These are phyloP conservation scores for Stegodyphus dumicola DNA, from an alignment of 1,140 invertebrate species.

Conservation along the genomic window DNA sequence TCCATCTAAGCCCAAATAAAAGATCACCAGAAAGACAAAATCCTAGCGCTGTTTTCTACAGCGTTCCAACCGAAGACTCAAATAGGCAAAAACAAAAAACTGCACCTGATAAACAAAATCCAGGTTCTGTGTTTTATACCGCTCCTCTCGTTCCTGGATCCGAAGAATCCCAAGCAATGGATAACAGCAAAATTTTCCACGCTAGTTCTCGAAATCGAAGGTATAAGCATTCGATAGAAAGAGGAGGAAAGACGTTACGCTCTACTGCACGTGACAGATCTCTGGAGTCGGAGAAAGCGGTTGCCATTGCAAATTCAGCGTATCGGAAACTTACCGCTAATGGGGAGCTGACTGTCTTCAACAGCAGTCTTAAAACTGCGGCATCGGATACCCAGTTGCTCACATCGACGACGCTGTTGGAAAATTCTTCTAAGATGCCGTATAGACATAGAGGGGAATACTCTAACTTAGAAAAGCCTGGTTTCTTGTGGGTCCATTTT, in stretches of 20 bases:
- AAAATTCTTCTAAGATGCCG: background rate
- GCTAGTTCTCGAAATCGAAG: background rate
- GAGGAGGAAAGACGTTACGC: background rate
- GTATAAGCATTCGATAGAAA: background rate
- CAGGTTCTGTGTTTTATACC: slow-evolving; percentile 35
- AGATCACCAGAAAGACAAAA: slow-evolving; percentile 48
- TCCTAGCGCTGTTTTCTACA: slow-evolving; percentile 40
- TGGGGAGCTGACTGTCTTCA: slow-evolving; percentile 48
- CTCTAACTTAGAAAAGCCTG: slow-evolving; percentile 48
- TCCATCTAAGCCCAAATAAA: no score
- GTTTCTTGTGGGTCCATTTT: slow-evolving; percentile 56
- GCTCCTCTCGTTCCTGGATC: background rate
- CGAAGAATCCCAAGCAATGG: background rate
- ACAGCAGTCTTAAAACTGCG: slow-evolving; percentile 23
- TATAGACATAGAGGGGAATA: slow-evolving; percentile 19
- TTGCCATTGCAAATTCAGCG: slow-evolving; percentile 39
- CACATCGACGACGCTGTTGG: background rate
- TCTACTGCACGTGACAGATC: slow-evolving; percentile 16
- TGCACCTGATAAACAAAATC: slow-evolving; percentile 9
- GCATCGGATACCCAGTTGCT: background rate
- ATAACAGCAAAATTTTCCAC: background rate
- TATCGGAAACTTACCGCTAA: slow-evolving; percentile 34
- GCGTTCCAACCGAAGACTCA: background rate
- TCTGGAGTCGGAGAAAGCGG: slow-evolving; percentile 42
- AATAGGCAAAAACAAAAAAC: background rate